Base-by-base conservation (phyloP, 1,140 invertebrate species). In the Drosophila punjabiensis region DNA sequence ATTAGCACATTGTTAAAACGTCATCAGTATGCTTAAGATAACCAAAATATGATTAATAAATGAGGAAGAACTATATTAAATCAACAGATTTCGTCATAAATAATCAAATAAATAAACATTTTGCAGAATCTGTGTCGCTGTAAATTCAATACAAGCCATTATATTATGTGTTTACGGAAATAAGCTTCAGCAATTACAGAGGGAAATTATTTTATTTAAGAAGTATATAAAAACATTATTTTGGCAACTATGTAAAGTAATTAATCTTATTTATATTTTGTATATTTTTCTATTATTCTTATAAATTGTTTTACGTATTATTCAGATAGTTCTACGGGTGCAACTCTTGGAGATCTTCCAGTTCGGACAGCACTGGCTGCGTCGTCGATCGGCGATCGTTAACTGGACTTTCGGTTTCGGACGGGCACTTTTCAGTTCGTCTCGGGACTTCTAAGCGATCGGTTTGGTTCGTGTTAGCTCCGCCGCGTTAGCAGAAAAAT, bases 391-490 rank as follows among this genome's bases (percentile, higher is more conserved):
- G 30, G 41, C 41, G 75, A 79, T 79, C 77, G 77, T 53, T 79
- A 79, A 73, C 76, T 82, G 76, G 77, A 87, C 85, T 89, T 88
- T 89, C 81, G 73, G 78, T 88, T 88, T 89, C 84, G 41, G 70
- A 52, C 48, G 70, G 58, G 41, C 55, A 64, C 66, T 79, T 73
- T 83, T 76, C 79, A 87, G 83, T 87, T 84, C 81, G 84, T 88
- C 85, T 88, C 83, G 84, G 83, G 61, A 89, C 85, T 83, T 83
- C 76, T 78, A 74, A 88, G 84, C 76, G 83, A 88, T 77, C 81
- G 64, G 85, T 87, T 87, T 87, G 45, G 37, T 43, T 76, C n/a
- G 28, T 58, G 70, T 67, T 78, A 59, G 82, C 83, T 82, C 79
- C 77, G 82, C 82, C 74, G 77, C 74, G 74, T 48, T 73, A 76